These are phyloP conservation scores for Malurus elegans DNA, from an alignment of 2,113 vertebrate genomes.

Conservation along the genomic window DNA sequence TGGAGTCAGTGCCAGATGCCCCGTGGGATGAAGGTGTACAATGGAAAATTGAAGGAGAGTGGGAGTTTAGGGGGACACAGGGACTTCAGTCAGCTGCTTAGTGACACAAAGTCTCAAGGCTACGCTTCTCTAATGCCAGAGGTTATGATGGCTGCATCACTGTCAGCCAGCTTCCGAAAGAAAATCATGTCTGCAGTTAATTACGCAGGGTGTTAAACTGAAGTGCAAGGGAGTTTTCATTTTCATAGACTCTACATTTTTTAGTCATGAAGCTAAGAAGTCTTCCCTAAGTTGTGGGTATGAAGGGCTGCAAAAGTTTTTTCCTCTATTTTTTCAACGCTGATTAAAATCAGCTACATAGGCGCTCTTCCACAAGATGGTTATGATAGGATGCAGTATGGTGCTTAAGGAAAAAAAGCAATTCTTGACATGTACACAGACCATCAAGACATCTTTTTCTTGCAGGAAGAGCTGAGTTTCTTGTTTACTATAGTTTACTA, in stretches of 20 bases:
- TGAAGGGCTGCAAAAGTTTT: not conserved
- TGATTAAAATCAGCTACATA: not conserved
- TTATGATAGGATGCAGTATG: not conserved
- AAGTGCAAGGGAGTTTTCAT: not conserved
- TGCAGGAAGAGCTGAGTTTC: not conserved
- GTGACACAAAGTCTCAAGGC: not conserved
- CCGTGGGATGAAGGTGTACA: not conserved
- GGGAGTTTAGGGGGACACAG: not conserved
- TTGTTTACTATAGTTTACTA: not conserved
- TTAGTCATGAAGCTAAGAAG: not conserved
- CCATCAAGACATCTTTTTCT: not conserved
- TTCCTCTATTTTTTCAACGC: not conserved
- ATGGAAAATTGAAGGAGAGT: not conserved
- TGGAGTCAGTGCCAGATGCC: not conserved
- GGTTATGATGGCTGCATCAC: not conserved
- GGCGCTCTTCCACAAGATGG: not conserved
- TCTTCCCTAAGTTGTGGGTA: not conserved
- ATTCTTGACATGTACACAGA: not conserved
- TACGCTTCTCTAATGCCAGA: rapidly evolving
- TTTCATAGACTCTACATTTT: not conserved
- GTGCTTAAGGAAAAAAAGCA: not conserved
- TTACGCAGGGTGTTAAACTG: not conserved
- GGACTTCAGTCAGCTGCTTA: not conserved
- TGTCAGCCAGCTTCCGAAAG: not conserved
- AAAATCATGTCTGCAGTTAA: not conserved